Base-by-base conservation (phyloP, 1,140 invertebrate species). In the Sarcophaga peregrina region DNA sequence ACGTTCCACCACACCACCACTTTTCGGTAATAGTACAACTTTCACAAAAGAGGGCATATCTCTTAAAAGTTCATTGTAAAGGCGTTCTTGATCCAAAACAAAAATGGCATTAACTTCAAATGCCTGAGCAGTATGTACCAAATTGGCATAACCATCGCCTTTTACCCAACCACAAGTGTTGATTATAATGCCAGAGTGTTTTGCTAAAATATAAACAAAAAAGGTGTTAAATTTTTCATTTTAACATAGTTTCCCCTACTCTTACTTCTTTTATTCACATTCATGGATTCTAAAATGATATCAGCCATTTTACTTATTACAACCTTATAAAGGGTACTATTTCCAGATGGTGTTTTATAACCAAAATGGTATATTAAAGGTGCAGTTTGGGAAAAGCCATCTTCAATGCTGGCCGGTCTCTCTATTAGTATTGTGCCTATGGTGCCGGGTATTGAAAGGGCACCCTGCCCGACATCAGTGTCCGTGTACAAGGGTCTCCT, bases 111-210 rank as follows among this genome's bases (percentile, higher is more conserved):
- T 97, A 3, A 98, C 97, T 92, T 98, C 96, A 91, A 99, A 99
- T 8, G 96, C 96, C 87, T 97, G 94, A 0, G 97, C 97, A 7
- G 97, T 95, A 87, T 98, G 96, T 10, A 95, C 94, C 11, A 97
- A 88, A 72, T 95, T 92, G 87, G 95, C 95, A 88, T 97, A 98
- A 0, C 97, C 97, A 8, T 94, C 95, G 2, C 94, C 96, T 91
- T 98, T 97, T 0, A 99, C 94, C 98, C 98, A 99, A 1, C 98
- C 98, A 88, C 97, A 98, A 0, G 98, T 99, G 89, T 99, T 99
- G 80, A 99, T 98, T 52, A 99, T 95, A 2, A 97, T 95, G n/a
- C 98, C 98, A 47, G 97, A 98, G 68, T 93, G 92, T 89, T 95
- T 95, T 0, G 95, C 96, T 96, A 87, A 11, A 91, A 91, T 20